These are phyloP conservation scores for Hirtodrosophila trivittata DNA, from an alignment of 2,888 invertebrate species.

Conservation along the genomic window DNA sequence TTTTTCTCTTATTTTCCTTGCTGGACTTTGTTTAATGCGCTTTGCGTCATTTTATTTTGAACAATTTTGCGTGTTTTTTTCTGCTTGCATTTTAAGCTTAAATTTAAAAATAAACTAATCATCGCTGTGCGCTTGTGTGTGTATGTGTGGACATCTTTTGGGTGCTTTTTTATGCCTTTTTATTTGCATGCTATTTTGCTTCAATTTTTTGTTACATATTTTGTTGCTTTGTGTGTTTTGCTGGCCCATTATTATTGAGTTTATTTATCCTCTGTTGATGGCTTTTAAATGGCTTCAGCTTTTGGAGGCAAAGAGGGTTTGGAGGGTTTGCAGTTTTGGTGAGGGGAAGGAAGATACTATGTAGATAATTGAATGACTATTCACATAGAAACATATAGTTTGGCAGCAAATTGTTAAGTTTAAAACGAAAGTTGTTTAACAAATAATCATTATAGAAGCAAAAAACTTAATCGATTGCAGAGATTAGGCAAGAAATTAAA, in stretches of 20 bases:
- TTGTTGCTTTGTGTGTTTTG: slow-evolving; percentile 47
- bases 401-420: neutral
- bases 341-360: neutral
- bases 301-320: slow-evolving; percentile 11
- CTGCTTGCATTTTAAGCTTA: slow-evolving; percentile 57
- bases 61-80: slow-evolving; percentile 51
- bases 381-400: too few species aligned
- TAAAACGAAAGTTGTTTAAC: too few species aligned
- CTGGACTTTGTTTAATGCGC: slow-evolving; percentile 70
- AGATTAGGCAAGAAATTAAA: neutral
- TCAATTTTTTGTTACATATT: slow-evolving; percentile 8
- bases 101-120: slow-evolving; percentile 69
- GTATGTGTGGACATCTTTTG: slow-evolving; percentile 17
- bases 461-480: neutral
- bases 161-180: slow-evolving; percentile 46
- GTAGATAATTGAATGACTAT: too few species aligned
- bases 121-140: slow-evolving; percentile 13
- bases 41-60: slow-evolving; percentile 72
- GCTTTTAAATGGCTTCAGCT: slow-evolving; percentile 75
- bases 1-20: slow-evolving; percentile 24
- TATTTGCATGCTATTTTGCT: slow-evolving; percentile 59
- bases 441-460: too few species aligned
- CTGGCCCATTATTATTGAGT: slow-evolving; percentile 68
- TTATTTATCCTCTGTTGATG: slow-evolving; percentile 72
- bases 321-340: neutral